These are phyloP conservation scores for Rhinogobio ventralis DNA, from an alignment of 2,797 vertebrate genomes.

Conservation along the genomic window DNA sequence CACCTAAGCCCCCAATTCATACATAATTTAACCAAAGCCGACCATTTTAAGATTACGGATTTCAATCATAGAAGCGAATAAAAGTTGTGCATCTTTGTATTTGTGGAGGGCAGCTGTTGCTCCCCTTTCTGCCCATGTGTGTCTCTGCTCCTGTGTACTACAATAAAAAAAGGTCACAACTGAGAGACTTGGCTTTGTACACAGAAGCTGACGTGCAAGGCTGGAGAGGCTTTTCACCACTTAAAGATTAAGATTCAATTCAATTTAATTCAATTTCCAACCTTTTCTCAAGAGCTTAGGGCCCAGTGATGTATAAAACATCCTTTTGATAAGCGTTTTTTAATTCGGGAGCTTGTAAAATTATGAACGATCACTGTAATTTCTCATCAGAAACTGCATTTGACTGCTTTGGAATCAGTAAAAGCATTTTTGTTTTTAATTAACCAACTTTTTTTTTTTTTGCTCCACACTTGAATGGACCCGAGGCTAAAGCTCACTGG, in stretches of 20 bases:
- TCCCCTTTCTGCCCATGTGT: slow-evolving; percentile 11
- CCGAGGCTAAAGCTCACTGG: slow-evolving; percentile 11
- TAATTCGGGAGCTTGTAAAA: slow-evolving; percentile 34
- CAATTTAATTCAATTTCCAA: slow-evolving; percentile 49
- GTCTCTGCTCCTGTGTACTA: slow-evolving; percentile 10
- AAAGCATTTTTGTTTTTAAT: background rate
- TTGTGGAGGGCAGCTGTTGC: slow-evolving; percentile 40
- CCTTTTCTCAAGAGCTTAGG: slow-evolving; percentile 44
- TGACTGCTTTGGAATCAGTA: background rate
- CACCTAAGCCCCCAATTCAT: slow-evolving; percentile 43
- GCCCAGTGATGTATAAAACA: slow-evolving; percentile 38
- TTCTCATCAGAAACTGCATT: slow-evolving; percentile 32
- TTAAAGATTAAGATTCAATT: slow-evolving; percentile 52
- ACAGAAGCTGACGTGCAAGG: slow-evolving; percentile 29
- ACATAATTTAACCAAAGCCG: slow-evolving; percentile 56
- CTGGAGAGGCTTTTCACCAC: slow-evolving; percentile 36
- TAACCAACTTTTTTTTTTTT: background rate
- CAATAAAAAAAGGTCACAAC: slow-evolving; percentile 49
- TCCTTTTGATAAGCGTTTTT: slow-evolving; percentile 31
- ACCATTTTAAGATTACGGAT: slow-evolving; percentile 45
- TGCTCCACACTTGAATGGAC: slow-evolving; percentile 21
- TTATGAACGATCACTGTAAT: slow-evolving; percentile 21
- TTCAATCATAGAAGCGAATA: slow-evolving; percentile 50
- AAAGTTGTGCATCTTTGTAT: slow-evolving; percentile 38
- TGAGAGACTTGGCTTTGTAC: slow-evolving; percentile 46